Evolutionary conservation across 2,797 vertebrate species (phyloP).

Genomic region (Chiroxiphia lanceolata): DNA sequence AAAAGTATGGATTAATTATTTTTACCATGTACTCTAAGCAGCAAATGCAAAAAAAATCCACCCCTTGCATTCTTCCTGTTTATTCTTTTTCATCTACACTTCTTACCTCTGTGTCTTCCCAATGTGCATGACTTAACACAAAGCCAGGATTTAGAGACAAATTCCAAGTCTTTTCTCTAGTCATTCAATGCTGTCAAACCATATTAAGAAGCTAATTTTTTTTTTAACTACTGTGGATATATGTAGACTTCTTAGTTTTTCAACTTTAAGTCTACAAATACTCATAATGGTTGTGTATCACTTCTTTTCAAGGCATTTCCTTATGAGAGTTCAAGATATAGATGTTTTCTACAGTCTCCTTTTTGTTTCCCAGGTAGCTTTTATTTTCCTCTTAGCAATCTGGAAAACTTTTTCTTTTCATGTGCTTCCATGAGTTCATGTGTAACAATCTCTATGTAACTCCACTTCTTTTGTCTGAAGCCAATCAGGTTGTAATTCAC

Average conservation of each 20-base stretch:
- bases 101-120: not conserved
- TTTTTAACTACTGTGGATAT: not conserved
- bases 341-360: not conserved
- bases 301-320: not conserved
- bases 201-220: not conserved
- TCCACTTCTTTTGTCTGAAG: not conserved
- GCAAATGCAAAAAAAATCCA: not conserved
- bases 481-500: not conserved
- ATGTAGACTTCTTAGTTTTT: not conserved
- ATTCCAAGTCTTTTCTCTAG: not conserved
- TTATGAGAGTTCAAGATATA: not conserved
- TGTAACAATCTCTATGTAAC: not conserved
- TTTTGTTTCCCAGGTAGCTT: not conserved
- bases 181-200: not conserved
- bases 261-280: not conserved
- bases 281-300: not conserved
- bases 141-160: not conserved
- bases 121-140: not conserved
- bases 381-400: not conserved
- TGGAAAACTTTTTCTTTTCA: not conserved
- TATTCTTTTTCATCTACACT: not conserved
- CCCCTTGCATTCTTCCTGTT: not conserved
- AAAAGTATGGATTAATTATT: conserved; percentile 40
- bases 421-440: not conserved
- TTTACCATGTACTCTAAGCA: conserved; percentile 16